These are phyloP conservation scores for Seriola aureovittata DNA, from an alignment of 2,113 vertebrate species.

Conservation along the genomic window DNA sequence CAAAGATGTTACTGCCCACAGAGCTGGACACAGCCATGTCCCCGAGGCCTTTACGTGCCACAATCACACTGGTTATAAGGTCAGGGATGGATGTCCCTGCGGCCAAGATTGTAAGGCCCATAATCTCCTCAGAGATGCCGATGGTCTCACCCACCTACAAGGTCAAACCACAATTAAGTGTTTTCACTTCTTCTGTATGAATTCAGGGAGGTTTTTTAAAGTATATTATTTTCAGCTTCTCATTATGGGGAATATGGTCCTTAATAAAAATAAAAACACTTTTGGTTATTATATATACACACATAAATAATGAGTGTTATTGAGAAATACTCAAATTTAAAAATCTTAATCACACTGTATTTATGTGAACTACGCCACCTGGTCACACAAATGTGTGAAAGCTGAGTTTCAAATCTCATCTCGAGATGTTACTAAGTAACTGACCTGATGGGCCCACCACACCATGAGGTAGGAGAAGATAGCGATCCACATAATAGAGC, in stretches of 20 bases:
- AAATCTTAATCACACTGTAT: too few species aligned
- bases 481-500: slow-evolving; percentile 95
- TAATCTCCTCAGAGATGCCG: slow-evolving; percentile 97
- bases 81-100: slow-evolving; percentile 98
- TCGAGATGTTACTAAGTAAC: slow-evolving; percentile 33
- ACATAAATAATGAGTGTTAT: too few species aligned
- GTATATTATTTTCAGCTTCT: neutral
- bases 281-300: neutral
- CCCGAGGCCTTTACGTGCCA: slow-evolving; percentile 94
- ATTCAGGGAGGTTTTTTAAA: neutral
- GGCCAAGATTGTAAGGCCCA: slow-evolving; percentile 96
- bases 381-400: neutral
- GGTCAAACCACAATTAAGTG: neutral
- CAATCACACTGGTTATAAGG: slow-evolving; percentile 98
- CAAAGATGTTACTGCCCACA: slow-evolving; percentile 98
- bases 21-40: slow-evolving; percentile 99
- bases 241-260: neutral
- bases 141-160: slow-evolving; percentile 95
- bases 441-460: slow-evolving; percentile 99
- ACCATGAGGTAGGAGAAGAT: slow-evolving; percentile 97
- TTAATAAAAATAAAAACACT: neutral
- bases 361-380: too few species aligned
- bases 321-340: too few species aligned
- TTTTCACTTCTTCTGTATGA: neutral
- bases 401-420: neutral